These are phyloP conservation scores for Atrina japonica DNA, from an alignment of 2,888 invertebrate genomes.

Conservation along the genomic window DNA sequence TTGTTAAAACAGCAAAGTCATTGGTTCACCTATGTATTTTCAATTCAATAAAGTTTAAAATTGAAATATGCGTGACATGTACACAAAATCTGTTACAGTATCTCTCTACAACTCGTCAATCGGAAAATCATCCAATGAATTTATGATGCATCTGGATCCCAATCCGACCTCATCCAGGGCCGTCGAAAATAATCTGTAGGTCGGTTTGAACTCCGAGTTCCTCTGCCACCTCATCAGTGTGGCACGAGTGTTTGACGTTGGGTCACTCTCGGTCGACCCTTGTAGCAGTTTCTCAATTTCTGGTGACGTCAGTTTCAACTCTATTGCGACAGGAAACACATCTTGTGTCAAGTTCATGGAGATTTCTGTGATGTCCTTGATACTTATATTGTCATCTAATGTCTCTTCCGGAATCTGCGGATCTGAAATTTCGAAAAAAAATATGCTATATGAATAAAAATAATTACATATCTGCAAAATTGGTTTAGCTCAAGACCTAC, in stretches of 20 bases:
- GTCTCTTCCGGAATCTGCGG: background rate
- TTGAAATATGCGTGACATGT: too few species aligned
- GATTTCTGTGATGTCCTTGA: constrained; percentile 6
- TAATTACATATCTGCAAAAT: too few species aligned
- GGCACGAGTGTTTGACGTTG: background rate
- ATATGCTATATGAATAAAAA: too few species aligned
- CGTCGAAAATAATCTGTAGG: background rate
- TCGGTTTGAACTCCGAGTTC: constrained; percentile 19
- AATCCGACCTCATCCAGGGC: constrained; percentile 7
- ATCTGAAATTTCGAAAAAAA: too few species aligned
- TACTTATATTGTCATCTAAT: constrained; percentile 10
- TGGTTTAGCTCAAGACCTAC: too few species aligned
- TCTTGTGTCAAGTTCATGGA: constrained; percentile 3
- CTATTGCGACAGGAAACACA: constrained; percentile 9
- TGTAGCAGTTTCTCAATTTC: constrained; percentile 1
- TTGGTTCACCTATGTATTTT: too few species aligned
- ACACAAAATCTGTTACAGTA: too few species aligned
- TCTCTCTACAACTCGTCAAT: background rate
- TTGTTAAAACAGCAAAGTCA: too few species aligned
- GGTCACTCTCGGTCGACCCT: constrained; percentile 15
- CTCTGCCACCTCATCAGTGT: constrained; percentile 1
- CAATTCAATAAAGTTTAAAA: too few species aligned
- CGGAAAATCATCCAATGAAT: background rate
- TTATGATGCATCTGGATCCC: background rate
- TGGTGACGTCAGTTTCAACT: constrained; percentile 6